phyloP scores from a whole-genome alignment of 2,113 vertebrate genomes.

The Xerus inauris region DNA sequence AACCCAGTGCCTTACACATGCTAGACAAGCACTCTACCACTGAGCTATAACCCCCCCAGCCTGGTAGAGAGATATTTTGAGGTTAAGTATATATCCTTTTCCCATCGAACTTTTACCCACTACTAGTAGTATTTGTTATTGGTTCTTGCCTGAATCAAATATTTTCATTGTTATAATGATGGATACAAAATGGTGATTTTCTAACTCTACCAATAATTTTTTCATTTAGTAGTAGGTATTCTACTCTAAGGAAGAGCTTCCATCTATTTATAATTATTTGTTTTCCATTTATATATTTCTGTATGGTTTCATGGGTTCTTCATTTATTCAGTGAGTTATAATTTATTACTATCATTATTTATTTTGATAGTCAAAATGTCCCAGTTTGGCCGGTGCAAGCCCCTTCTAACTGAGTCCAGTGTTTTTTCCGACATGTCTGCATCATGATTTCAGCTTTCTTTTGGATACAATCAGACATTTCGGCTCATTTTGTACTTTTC shows the following conservation, averaged over 20 bases:
- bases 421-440: not conserved
- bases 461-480: not conserved
- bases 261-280: not conserved
- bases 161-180: constrained; percentile 10
- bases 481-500: not conserved
- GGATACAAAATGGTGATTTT: not conserved
- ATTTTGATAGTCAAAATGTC: constrained; percentile 30
- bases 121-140: not conserved
- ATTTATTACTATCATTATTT: not conserved
- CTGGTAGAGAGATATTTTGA: constrained; percentile 25
- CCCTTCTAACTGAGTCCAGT: not conserved
- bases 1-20: too few relatives aligned
- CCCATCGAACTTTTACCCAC: not conserved
- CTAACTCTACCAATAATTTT: not conserved
- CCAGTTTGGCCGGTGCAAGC: not conserved
- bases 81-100: not conserved
- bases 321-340: constrained; percentile 6
- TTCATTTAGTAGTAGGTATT: constrained; percentile 32
- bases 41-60: too few relatives aligned
- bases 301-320: not conserved
- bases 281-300: not conserved
- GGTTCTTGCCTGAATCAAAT: not conserved
- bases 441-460: constrained; percentile 44
- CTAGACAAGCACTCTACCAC: too few relatives aligned
- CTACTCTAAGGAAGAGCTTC: constrained; percentile 16